Evolutionary conservation across 2,888 invertebrate genomes (phyloP), one percentile per base, ranked within the genome.

Genomic region (Actias luna): DNA sequence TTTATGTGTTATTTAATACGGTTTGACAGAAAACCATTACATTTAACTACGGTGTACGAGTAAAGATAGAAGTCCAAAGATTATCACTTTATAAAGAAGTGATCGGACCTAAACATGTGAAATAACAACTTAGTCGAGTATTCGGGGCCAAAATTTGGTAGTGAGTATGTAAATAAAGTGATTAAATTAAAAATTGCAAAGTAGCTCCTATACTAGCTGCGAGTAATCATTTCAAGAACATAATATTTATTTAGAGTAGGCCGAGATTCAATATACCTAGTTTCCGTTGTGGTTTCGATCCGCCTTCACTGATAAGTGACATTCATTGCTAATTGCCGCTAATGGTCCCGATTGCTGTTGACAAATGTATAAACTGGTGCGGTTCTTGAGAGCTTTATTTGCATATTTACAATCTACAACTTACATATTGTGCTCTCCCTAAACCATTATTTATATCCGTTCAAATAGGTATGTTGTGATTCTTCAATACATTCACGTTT

Each of bases 321-420:
- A 73, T 73, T 70, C 71, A 67, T 66, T 65, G 64, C 77, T 81
- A 81, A 81, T 81, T 81, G 76, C 74, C 70, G 63, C 76, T 81
- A 81, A 81, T 80, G 79, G 78, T 65, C 69, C 67, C 74, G 80
- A 81, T 81, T 80, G 76, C 79, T 67, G 66, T 70, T 81, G 81
- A 81, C 81, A 81, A 80, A 81, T 80, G 79, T 67, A 78, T 73
- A 73, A 73, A 76, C 72, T 71, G 78, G 73, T 76, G 69, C 67
- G 67, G 36, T 42, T 46, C 16, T 62, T 55, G 29, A 58, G 33
- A 36, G 36, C 57, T 58, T 29, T 55, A 36, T 61, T 52, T 27
- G 60, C 33, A 36, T 59, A 59, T 59, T 36, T 36, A 36, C 36
- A 58, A 25, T 58, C 10, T 59, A 16, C 27, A 14, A 16, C 29